Conservation (phyloP, 2,888 invertebrate species). For the Lepidocyrtoides sp. region DNA sequence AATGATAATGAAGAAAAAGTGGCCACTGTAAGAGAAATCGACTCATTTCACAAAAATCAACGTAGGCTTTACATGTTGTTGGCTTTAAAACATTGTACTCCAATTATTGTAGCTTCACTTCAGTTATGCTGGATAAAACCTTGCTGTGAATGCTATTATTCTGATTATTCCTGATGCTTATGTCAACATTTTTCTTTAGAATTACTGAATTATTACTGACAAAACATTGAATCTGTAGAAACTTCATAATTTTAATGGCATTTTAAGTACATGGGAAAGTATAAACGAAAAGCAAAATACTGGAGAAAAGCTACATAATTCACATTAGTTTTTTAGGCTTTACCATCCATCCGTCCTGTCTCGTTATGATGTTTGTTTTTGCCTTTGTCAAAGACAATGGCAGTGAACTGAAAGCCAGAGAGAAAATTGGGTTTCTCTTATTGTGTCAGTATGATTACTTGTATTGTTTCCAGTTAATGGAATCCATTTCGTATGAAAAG, state of each 20-base stretch:
- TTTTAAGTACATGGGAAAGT: neutral
- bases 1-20: too few species aligned
- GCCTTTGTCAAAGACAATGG: neutral
- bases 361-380: neutral
- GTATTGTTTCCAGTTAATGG: slow-evolving; percentile 47
- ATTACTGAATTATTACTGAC: neutral
- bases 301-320: neutral
- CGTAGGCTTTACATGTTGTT: too few species aligned
- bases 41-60: too few species aligned
- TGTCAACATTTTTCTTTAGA: neutral
- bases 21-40: too few species aligned
- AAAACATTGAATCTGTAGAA: neutral
- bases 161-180: neutral
- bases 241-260: neutral
- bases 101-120: too few species aligned
- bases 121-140: too few species aligned
- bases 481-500: neutral
- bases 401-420: slow-evolving; percentile 14
- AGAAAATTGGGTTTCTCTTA: slow-evolving; percentile 25
- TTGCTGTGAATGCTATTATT: too few species aligned
- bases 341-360: neutral
- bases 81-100: too few species aligned
- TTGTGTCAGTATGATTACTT: slow-evolving; percentile 27
- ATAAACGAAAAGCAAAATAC: neutral
- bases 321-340: neutral